A percentile compares a stretch with the other conserved stretches of the same genome.
These are phyloP conservation scores for Hemibagrus guttatus DNA, from an alignment of 2,797 vertebrate genomes.

Conservation along the genomic window DNA sequence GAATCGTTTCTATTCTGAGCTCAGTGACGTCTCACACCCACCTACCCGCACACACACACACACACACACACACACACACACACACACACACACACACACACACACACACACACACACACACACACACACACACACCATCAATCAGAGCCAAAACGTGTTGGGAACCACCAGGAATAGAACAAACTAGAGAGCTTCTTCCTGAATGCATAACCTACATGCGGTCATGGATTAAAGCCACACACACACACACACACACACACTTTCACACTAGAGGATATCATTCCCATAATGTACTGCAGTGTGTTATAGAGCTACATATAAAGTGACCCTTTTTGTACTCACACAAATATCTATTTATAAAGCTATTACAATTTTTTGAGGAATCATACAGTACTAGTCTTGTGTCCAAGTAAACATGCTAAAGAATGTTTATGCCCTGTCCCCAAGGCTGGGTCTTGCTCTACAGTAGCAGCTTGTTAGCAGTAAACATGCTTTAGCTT, in stretches of 20 bases:
- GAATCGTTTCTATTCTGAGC: slow-evolving; percentile 30
- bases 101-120: slow-evolving; percentile 9
- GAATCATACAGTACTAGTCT: neutral
- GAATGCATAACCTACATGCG: neutral
- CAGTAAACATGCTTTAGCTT: neutral
- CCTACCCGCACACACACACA: neutral
- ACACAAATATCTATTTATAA: neutral
- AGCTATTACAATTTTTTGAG: neutral
- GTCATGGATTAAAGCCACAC: slow-evolving; percentile 4
- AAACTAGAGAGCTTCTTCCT: slow-evolving; percentile 35
- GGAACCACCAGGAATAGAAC: slow-evolving; percentile 49
- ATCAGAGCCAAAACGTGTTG: slow-evolving; percentile 31
- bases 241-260: slow-evolving; percentile 22
- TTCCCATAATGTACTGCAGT: neutral
- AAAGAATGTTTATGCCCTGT: neutral
- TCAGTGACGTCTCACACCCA: slow-evolving; percentile 12
- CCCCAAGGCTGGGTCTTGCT: neutral
- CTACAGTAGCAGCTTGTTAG: neutral
- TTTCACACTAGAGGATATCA: neutral
- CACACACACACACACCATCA: neutral
- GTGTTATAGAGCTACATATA: neutral
- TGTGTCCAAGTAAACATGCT: neutral
- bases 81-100: neutral
- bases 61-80: slow-evolving; percentile 15
- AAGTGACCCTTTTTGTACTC: neutral